Percentiles rank a stretch among this genome's conserved stretches.
phyloP scores from a whole-genome alignment of 2,113 vertebrate genomes.

The Tinamus guttatus region DNA sequence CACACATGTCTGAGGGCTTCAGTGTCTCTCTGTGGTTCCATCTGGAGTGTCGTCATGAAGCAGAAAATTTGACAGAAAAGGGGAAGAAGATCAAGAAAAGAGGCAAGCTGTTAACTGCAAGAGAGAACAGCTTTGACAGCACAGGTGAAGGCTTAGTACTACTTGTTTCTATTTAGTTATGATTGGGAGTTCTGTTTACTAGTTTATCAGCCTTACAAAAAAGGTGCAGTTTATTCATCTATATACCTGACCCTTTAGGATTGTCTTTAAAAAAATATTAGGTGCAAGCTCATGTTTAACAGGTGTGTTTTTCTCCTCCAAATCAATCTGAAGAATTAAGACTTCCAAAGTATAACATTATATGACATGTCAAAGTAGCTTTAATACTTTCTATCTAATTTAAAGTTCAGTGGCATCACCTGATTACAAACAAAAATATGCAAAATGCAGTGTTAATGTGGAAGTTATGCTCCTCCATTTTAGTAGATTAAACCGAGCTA shows the following conservation, averaged over 20 bases:
- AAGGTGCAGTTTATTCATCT: not conserved
- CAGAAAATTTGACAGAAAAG: slow-evolving; percentile 60
- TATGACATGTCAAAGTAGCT: not conserved
- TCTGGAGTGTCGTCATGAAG: slow-evolving; percentile 70
- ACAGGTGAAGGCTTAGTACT: slow-evolving; percentile 68
- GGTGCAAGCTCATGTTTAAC: not conserved
- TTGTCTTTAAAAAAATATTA: not conserved
- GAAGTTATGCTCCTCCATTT: not conserved
- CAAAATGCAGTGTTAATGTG: not conserved
- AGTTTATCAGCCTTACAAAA: not conserved
- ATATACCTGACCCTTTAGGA: not conserved
- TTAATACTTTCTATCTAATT: not conserved
- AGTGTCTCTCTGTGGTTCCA: slow-evolving; percentile 92
- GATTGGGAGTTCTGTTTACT: not conserved
- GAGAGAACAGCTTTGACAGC: slow-evolving; percentile 74
- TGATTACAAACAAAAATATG: not conserved
- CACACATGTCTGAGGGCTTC: slow-evolving; percentile 95
- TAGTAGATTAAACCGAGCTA: not conserved
- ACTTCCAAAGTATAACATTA: not conserved
- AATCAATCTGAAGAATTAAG: not conserved
- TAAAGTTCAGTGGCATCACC: not conserved
- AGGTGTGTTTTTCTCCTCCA: no score
- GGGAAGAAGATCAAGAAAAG: slow-evolving; percentile 77
- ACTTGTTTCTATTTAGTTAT: not conserved
- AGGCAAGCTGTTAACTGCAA: slow-evolving; percentile 44